Base-by-base conservation (phyloP, 1,140 invertebrate species). In the Drosophila obscura region DNA sequence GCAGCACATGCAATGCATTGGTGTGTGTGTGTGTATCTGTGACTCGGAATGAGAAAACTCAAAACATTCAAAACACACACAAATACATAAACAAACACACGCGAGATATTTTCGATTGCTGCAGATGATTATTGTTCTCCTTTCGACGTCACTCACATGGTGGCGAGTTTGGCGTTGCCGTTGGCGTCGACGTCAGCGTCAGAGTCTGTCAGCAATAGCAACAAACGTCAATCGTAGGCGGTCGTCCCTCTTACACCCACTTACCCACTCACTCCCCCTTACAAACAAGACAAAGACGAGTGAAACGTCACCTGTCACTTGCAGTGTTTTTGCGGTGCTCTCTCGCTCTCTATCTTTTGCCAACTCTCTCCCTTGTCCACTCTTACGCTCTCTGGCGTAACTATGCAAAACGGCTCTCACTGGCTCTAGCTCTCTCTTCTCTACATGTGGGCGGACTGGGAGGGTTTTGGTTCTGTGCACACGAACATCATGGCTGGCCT, bases 271-370 rank as follows among this genome's bases (percentile, higher is more conserved):
- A 24, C 68, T 65, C 28, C 41, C 26, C 53, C 44, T 16, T 64
- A 19, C 3, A 28, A 35, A 9, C 44, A 48, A 68, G 43, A 66
- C 26, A 61, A 35, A 26, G 13, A 44, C 50, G 39, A 44, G 68
- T 15, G 45, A 81, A 88, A 87, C 82, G 82, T 87, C 82, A 87
- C 83, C 83, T 87, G 83, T 87, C 78, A 79, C 76, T 87, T 87
- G 83, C 83, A 87, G 79, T 87, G 79, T 88, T 88, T 87, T 88
- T 82, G 61, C 50, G 50, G 50, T 26, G n/a, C 26, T 53, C 58
- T 43, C 19, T 49, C 24, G 43, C 39, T 62, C 43, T 50, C 43
- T 43, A 19, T n/a, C 11, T 39, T 39, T 13, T 13, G 35, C 35
- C 11, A 39, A 13, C 39, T 28, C 31, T 48, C 31, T 49, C 52